These are phyloP conservation scores for Steinernema carpocapsae DNA, from an alignment of 2,888 invertebrate genomes.

Conservation along the genomic window DNA sequence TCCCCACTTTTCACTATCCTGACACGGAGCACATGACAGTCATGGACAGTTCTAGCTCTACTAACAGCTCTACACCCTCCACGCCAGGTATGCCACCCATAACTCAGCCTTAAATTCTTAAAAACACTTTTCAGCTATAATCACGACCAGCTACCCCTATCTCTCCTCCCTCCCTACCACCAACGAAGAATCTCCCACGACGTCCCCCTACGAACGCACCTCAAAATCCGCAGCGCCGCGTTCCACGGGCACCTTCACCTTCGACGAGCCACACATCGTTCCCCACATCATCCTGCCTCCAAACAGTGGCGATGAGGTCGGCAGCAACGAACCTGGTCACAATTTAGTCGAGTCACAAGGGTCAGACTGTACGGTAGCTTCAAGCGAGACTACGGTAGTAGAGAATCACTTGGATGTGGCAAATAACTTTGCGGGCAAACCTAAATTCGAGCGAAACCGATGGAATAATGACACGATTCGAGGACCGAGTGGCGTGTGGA, in stretches of 20 bases:
- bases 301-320: constrained; percentile 1
- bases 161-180: constrained; percentile 19
- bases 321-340: not conserved
- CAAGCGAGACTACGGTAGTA: constrained; percentile 13
- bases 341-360: constrained; percentile 11
- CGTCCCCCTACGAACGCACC: constrained; percentile 10
- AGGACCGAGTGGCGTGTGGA: constrained; percentile 22
- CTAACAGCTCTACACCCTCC: constrained; percentile 66
- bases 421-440: not conserved
- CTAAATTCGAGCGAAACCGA: constrained; percentile 3
- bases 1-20: not conserved
- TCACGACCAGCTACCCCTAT: constrained; percentile 15
- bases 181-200: constrained; percentile 17
- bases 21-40: not conserved
- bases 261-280: constrained; percentile 27
- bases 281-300: constrained; percentile 24
- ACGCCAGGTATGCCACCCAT: constrained; percentile 54
- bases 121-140: not conserved
- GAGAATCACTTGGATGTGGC: not conserved
- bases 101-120: not conserved
- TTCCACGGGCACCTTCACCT: constrained; percentile 17
- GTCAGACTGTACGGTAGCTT: constrained; percentile 14
- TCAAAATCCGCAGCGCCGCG: constrained; percentile 8
- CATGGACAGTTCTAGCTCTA: constrained; percentile 44
- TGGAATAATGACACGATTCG: constrained; percentile 22